These are phyloP conservation scores for Gambusia yucatana DNA, from an alignment of 2,797 vertebrate species.

Conservation along the genomic window DNA sequence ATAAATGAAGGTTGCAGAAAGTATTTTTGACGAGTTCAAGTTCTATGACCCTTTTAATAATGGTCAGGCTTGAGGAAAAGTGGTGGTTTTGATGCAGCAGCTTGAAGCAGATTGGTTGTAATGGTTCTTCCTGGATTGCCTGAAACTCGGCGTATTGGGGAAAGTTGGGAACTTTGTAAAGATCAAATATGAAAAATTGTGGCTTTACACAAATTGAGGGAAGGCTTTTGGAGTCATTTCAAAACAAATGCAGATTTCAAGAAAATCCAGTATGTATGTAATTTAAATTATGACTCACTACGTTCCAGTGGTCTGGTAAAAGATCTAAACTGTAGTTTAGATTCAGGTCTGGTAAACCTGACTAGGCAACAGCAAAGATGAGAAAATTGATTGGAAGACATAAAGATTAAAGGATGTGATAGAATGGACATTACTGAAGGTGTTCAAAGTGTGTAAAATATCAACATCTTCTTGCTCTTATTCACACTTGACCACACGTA, in stretches of 20 bases:
- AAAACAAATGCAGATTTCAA: background rate
- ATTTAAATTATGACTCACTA: background rate
- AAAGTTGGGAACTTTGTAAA: background rate
- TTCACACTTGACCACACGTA: background rate
- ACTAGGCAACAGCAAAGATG: background rate
- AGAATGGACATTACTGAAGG: background rate
- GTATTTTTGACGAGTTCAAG: background rate
- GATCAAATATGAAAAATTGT: background rate
- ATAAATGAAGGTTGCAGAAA: background rate
- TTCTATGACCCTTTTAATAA: background rate
- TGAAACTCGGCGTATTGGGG: background rate
- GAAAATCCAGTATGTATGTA: background rate
- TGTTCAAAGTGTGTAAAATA: background rate
- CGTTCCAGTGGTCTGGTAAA: background rate
- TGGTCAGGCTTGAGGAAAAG: background rate
- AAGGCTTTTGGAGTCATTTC: background rate
- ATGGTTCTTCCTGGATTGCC: background rate
- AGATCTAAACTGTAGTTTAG: background rate
- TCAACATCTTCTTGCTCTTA: background rate
- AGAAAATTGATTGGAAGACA: too few relatives aligned
- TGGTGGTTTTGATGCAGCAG: background rate
- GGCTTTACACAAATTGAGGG: background rate
- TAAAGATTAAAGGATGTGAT: too few relatives aligned
- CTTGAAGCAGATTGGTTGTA: background rate
- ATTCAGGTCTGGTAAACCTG: background rate